A percentile compares a stretch with the other conserved stretches of the same genome.
Evolutionary conservation across 2,113 vertebrate species (phyloP).

Genomic region (Paramisgurnus dabryanus): DNA sequence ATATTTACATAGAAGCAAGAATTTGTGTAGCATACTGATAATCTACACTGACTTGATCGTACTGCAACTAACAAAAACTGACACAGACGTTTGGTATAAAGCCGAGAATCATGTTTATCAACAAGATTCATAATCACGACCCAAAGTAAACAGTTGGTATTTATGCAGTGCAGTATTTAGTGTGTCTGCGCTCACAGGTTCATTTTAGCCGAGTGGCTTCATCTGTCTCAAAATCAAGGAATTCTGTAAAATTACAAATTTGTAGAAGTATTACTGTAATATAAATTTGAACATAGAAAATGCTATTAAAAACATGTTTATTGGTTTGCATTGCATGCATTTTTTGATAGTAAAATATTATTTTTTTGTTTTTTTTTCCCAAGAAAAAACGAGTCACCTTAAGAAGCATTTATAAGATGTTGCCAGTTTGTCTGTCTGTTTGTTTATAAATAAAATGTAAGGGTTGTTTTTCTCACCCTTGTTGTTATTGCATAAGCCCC

Average conservation of each 20-base stretch:
- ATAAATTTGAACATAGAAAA: too few species aligned
- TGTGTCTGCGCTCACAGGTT: conserved; percentile 25
- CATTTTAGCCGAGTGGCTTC: conserved; percentile 8
- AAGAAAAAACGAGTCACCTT: too few species aligned
- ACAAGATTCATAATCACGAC: conserved; percentile 2
- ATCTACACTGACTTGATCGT: neutral
- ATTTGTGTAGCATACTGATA: neutral
- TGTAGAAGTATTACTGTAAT: neutral
- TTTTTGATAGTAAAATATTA: too few species aligned
- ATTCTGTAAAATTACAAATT: neutral
- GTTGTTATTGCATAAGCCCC: too few species aligned
- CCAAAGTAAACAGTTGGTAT: conserved; percentile 20
- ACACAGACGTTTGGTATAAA: neutral
- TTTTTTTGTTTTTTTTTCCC: too few species aligned
- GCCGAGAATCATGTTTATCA: neutral
- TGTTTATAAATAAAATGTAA: too few species aligned
- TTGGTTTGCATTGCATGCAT: too few species aligned
- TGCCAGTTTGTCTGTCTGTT: too few species aligned
- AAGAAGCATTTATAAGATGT: too few species aligned
- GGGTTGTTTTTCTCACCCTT: too few species aligned
- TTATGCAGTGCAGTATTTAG: conserved; percentile 22
- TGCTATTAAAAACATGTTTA: too few species aligned
- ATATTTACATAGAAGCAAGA: neutral
- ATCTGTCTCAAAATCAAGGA: conserved; percentile 12
- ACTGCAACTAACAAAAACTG: neutral